Evolutionary conservation across 2,113 vertebrate genomes (phyloP).

Genomic region (Colossoma macropomum): DNA sequence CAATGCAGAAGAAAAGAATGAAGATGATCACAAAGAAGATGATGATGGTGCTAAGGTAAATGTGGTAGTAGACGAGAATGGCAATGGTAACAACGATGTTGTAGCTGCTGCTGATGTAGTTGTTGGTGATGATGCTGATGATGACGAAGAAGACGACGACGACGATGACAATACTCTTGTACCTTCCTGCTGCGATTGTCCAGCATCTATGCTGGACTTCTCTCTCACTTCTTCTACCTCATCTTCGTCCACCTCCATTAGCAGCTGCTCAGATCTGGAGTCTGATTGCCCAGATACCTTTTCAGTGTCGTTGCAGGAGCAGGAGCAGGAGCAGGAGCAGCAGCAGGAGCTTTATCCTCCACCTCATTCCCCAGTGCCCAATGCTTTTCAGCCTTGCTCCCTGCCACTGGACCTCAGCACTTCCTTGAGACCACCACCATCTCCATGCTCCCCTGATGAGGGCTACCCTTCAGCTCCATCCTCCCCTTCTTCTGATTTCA

Average conservation of each 20-base stretch:
- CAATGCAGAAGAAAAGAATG: constrained; percentile 42
- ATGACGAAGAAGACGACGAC: constrained; percentile 61
- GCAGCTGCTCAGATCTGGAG: constrained; percentile 93
- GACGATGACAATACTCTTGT: constrained; percentile 83
- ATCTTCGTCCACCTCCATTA: constrained; percentile 91
- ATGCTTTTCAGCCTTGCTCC: constrained; percentile 60
- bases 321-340: constrained; percentile 41
- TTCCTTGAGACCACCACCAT: constrained; percentile 50
- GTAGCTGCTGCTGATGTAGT: constrained; percentile 66
- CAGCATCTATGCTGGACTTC: constrained; percentile 78
- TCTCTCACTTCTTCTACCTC: constrained; percentile 79
- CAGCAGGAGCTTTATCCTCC: constrained; percentile 54
- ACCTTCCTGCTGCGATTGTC: constrained; percentile 81
- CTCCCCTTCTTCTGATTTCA: constrained; percentile 75
- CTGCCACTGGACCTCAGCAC: constrained; percentile 56
- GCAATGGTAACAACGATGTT: constrained; percentile 61
- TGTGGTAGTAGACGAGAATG: constrained; percentile 46
- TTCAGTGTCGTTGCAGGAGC: constrained; percentile 73
- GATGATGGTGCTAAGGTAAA: not conserved
- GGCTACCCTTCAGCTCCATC: constrained; percentile 78
- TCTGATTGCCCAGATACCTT: constrained; percentile 86
- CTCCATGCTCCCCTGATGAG: constrained; percentile 78
- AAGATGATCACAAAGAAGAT: constrained; percentile 42
- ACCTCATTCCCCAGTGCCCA: constrained; percentile 66
- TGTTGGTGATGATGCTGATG: constrained; percentile 64